Base-by-base conservation (phyloP, 2,797 vertebrate genomes). In the Miichthys miiuy region DNA sequence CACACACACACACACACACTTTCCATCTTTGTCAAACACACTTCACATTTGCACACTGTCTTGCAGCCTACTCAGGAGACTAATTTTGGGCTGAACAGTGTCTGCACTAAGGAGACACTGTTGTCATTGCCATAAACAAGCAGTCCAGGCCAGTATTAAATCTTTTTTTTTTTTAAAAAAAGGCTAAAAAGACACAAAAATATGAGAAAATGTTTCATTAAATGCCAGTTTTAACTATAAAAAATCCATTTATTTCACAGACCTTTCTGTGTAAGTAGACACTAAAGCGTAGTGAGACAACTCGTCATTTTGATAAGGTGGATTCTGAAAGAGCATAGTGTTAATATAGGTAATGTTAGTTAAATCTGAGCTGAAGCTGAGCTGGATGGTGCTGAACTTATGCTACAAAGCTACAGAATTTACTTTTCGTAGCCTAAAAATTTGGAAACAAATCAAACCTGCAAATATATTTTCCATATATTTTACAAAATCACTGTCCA, bases 21-120 rank as follows among this genome's bases (percentile, higher is more conserved):
- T 25, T 2, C n/a, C 20, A 52, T 75, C 6, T 68, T n/a, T 54
- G 12, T 54, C 50, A 58, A 44, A 56, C 57, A 68, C 58, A 73
- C 17, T 46, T 34, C 11, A 58, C 63, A 72, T 16, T n/a, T 5
- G 9, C 12, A 52, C 60, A 65, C 16, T 20, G 25, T 38, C 47
- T 61, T 23, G 30, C 14, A 14, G 60, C 16, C 18, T 46, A 21
- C 54, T 62, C 23, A 27, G 23, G n/a, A 64, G 52, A 68, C 51
- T 27, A 21, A 65, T 38, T 64, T 34, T 13, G 23, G 44, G 47
- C 27, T 60, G 23, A 58, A 58, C 41, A 47, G 21, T 18, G 17
- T 77, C 68, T 46, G 51, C 46, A 62, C 2, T 18, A 9, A 56
- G 47, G 55, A 81, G 48, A 25, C 38, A 46, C 10, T 17, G 46